Evolutionary conservation across 2,113 vertebrate species (phyloP).

Genomic region (Peromyscus polionotus): DNA sequence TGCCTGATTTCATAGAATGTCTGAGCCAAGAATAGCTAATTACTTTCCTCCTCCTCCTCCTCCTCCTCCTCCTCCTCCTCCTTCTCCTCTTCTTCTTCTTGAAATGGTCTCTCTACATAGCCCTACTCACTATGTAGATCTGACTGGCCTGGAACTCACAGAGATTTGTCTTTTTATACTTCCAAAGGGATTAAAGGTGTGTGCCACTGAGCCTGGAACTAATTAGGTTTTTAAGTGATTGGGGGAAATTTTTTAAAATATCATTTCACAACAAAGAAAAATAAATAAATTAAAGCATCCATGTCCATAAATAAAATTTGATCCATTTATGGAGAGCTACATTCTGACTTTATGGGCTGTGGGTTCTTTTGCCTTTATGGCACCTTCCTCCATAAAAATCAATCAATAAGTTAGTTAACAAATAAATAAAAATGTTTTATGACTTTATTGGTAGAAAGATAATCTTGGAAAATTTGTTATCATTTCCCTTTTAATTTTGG

Average conservation of each 20-base stretch:
- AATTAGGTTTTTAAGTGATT: not conserved
- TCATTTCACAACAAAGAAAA: conserved; percentile 11
- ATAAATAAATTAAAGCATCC: not conserved
- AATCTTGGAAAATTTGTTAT: conserved; percentile 25
- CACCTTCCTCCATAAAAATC: not conserved
- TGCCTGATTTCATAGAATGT: not conserved
- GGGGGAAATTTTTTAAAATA: not conserved
- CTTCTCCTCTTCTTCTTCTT: too few relatives aligned
- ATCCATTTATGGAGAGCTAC: not conserved
- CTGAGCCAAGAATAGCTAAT: not conserved
- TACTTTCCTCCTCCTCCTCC: not conserved
- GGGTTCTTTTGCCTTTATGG: not conserved
- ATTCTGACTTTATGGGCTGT: not conserved
- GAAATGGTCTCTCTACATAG: not conserved
- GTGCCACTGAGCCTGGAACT: not conserved
- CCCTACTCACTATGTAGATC: not conserved
- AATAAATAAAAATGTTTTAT: conserved; percentile 28
- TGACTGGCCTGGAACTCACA: not conserved
- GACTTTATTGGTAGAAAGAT: conserved; percentile 14
- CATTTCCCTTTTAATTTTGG: not conserved
- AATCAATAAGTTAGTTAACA: not conserved
- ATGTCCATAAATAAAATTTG: not conserved
- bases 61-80: too few relatives aligned
- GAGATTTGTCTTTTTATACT: not conserved
- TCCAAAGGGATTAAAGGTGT: not conserved